Evolutionary conservation across 2,113 vertebrate genomes (phyloP).

Genomic region (Gallinago jamesoni): DNA sequence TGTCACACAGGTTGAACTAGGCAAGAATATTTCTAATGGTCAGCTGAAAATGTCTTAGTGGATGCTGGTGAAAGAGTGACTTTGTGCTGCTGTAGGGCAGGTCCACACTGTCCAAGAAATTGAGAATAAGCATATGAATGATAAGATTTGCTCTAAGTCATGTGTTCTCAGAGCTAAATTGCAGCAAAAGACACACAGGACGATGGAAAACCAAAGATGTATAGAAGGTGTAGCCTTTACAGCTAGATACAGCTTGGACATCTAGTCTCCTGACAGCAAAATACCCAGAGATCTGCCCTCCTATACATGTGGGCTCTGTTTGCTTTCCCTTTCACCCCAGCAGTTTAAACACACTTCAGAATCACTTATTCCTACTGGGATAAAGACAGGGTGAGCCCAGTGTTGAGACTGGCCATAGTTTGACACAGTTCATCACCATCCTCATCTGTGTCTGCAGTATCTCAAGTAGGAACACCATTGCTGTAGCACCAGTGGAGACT

Average conservation of each 20-base stretch:
- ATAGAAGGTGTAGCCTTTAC: background rate
- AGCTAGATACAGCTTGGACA: background rate
- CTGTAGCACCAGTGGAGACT: background rate
- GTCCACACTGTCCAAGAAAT: background rate
- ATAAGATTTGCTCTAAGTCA: background rate
- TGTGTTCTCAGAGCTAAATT: background rate
- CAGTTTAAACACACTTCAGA: background rate
- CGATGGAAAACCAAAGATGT: background rate
- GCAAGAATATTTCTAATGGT: background rate
- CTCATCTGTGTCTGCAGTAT: background rate
- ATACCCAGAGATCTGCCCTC: background rate
- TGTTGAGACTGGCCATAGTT: background rate
- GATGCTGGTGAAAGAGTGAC: background rate
- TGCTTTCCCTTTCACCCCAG: background rate
- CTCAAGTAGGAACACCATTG: background rate
- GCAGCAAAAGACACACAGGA: background rate
- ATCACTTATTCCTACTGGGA: background rate
- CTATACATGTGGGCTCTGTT: background rate
- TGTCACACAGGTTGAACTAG: background rate
- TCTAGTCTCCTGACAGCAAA: background rate
- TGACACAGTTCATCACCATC: background rate
- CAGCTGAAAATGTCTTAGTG: background rate
- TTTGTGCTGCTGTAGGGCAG: background rate
- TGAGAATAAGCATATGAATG: background rate
- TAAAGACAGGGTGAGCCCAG: background rate